A percentile compares a stretch with the other conserved stretches of the same genome.
phyloP scores from a whole-genome alignment of 2,797 vertebrate genomes.

The Hippopotamyrus pictus region DNA sequence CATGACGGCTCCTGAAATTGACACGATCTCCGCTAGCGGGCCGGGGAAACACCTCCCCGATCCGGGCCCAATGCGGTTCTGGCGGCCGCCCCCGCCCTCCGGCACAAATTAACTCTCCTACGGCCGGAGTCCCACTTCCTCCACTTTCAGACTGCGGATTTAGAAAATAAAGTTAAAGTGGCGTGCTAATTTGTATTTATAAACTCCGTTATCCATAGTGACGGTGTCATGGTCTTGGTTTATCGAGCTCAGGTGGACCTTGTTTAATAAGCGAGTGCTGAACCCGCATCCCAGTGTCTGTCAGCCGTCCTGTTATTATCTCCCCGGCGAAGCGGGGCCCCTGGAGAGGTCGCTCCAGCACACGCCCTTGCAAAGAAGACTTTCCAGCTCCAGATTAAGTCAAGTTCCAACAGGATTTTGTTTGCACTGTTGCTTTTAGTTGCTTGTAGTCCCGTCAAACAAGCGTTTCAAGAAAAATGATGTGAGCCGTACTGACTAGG shows the following conservation, averaged over 20 bases:
- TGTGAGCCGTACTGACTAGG: neutral
- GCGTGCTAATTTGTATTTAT: neutral
- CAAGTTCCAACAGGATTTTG: neutral
- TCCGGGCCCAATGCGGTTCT: neutral
- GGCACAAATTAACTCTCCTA: neutral
- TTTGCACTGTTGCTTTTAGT: neutral
- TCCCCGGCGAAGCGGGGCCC: neutral
- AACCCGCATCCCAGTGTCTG: neutral
- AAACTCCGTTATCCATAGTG: neutral
- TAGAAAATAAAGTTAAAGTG: neutral
- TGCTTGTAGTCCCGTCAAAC: neutral
- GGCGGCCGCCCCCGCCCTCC: neutral
- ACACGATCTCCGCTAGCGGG: conserved; percentile 52
- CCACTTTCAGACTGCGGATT: neutral
- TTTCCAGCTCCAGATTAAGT: neutral
- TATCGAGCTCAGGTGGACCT: neutral
- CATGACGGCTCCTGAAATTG: conserved; percentile 67
- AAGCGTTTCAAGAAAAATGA: neutral
- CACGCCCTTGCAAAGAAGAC: neutral
- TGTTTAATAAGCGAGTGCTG: neutral
- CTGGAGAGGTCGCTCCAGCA: neutral
- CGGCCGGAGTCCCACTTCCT: neutral
- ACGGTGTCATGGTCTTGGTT: neutral
- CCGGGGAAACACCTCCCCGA: conserved; percentile 19
- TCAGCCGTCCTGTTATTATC: neutral